These are phyloP conservation scores for Oreotrochilus melanogaster DNA, from an alignment of 2,113 vertebrate genomes.

Conservation along the genomic window DNA sequence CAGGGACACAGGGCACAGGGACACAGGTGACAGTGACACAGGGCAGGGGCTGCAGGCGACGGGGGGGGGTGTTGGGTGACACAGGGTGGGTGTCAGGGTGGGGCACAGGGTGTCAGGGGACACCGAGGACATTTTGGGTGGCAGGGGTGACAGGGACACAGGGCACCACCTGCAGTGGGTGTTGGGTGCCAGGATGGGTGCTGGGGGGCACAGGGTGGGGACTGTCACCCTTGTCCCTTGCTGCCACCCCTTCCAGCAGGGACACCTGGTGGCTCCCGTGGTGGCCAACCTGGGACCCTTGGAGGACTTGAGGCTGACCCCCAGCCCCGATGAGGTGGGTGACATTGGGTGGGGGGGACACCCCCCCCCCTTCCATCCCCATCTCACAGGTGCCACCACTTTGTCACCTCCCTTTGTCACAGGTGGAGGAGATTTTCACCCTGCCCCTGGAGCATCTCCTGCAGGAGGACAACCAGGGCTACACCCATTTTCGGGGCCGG, in stretches of 20 bases:
- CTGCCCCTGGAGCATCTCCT: constrained; percentile 86
- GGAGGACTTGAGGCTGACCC: constrained; percentile 82
- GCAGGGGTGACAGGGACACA: no score
- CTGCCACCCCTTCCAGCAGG: not conserved
- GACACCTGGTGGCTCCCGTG: constrained; percentile 79
- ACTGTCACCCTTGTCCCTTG: not conserved
- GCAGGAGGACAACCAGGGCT: constrained; percentile 83
- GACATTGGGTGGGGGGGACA: no score
- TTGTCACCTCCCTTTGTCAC: not conserved
- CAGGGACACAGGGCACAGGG: no score
- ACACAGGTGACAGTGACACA: no score
- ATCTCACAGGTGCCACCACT: no score
- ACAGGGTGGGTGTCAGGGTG: not conserved
- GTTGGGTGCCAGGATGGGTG: not conserved
- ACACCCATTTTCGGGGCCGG: constrained; percentile 87
- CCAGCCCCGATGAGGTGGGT: constrained; percentile 88
- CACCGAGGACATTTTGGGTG: no score
- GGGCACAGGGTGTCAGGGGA: no score
- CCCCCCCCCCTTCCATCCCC: no score
- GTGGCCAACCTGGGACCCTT: constrained; percentile 87
- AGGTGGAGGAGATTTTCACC: constrained; percentile 92
- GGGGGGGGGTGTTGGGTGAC: not conserved
- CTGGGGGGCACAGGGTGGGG: rapidly evolving
- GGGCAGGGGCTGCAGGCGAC: not conserved
- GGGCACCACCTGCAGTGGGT: no score